These are phyloP conservation scores for Passerculus sandwichensis DNA, from an alignment of 2,797 vertebrate genomes.

Conservation along the genomic window DNA sequence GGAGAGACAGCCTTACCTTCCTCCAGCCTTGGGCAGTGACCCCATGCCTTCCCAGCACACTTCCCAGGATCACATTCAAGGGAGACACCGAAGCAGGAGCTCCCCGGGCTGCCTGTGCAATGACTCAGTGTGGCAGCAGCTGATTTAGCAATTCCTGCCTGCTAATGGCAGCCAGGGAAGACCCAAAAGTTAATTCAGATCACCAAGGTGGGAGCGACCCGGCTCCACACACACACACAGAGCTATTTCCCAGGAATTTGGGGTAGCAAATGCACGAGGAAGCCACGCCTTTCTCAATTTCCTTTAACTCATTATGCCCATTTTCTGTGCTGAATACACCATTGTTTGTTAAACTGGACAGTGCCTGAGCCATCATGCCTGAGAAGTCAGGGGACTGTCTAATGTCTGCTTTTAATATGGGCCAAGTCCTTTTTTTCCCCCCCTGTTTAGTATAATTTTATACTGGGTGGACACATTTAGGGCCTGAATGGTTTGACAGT, in stretches of 20 bases:
- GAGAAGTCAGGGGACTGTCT: conserved; percentile 1
- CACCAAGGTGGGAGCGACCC: background rate
- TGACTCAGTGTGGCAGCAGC: background rate
- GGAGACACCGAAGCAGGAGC: background rate
- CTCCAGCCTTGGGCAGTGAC: background rate
- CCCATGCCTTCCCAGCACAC: background rate
- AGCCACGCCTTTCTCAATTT: background rate
- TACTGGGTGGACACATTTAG: conserved; percentile 83
- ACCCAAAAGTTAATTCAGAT: background rate
- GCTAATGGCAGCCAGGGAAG: background rate
- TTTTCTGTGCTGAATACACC: background rate
- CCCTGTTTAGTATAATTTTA: conserved; percentile 73
- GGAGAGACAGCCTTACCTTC: conserved; percentile 13
- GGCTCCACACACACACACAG: fast-evolving
- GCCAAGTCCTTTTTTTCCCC: conserved; percentile 45
- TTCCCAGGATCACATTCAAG: background rate
- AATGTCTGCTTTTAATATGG: conserved; percentile 59
- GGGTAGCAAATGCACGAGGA: background rate
- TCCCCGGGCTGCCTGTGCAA: background rate
- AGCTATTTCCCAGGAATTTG: background rate
- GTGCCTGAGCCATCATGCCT: background rate
- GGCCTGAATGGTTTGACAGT: conserved; percentile 81
- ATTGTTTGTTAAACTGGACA: conserved; percentile 3
- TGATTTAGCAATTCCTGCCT: background rate
- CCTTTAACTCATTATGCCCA: background rate